Evolutionary conservation across 2,888 invertebrate genomes (phyloP).

Genomic region (Cryptocephalus moraei): DNA sequence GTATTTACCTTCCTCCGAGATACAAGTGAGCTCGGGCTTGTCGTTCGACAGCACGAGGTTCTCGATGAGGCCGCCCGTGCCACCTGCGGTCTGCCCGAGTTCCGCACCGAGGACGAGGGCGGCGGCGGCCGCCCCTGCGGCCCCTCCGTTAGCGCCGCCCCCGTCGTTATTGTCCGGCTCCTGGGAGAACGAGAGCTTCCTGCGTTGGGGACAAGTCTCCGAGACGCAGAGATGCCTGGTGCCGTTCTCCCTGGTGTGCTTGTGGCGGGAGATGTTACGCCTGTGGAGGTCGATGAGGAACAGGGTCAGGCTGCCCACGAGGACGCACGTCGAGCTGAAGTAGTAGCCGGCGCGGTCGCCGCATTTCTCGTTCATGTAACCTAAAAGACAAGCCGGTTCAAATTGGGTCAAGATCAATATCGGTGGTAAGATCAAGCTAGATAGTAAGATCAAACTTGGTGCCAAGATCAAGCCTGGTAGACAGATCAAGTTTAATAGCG

Average conservation of each 20-base stretch:
- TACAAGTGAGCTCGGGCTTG: constrained; percentile 70
- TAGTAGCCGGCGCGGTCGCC: constrained; percentile 75
- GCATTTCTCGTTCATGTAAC: constrained; percentile 68
- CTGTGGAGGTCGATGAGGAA: constrained; percentile 75
- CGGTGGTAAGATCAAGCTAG: too few species aligned
- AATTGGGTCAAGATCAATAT: neutral
- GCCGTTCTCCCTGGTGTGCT: constrained; percentile 53
- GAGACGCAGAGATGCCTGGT: constrained; percentile 46
- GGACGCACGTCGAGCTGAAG: constrained; percentile 69
- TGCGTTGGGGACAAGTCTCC: constrained; percentile 46
- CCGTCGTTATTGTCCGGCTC: constrained; percentile 47
- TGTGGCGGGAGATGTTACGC: constrained; percentile 57
- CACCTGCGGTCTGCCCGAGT: constrained; percentile 30
- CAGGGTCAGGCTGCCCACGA: constrained; percentile 64
- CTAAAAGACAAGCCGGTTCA: constrained; percentile 36
- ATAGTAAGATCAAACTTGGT: neutral
- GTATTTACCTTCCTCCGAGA: constrained; percentile 56
- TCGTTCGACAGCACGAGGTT: constrained; percentile 42
- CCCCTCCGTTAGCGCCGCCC: constrained; percentile 42
- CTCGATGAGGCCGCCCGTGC: constrained; percentile 35
- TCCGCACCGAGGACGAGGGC: constrained; percentile 43
- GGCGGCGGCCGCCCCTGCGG: constrained; percentile 47
- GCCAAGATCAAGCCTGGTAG: neutral
- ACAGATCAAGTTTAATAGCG: too few species aligned
- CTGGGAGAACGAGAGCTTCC: constrained; percentile 47